phyloP scores from a whole-genome alignment of 2,113 vertebrate genomes.

The Mormyrus iriodes region DNA sequence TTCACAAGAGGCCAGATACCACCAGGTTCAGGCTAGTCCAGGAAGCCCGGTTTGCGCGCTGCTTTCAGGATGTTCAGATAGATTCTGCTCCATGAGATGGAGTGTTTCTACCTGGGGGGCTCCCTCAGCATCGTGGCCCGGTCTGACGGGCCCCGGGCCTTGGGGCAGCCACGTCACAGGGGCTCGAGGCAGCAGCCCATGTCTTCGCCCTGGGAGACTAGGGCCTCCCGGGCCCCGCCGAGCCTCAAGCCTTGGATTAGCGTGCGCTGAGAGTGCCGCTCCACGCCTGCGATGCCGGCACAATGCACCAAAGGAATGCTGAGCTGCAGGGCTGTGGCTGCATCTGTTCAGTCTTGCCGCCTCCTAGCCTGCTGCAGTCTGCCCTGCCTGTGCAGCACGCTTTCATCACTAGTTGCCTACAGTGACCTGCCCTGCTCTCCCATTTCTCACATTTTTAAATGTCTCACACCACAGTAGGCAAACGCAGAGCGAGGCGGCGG shows the following conservation, averaged over 20 bases:
- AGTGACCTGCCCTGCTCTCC: neutral
- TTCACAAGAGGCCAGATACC: neutral
- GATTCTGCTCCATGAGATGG: neutral
- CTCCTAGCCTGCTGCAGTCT: neutral
- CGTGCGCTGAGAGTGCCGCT: neutral
- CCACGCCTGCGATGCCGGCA: neutral
- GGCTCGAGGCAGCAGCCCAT: too few species aligned
- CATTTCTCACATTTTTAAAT: neutral
- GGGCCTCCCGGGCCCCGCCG: neutral
- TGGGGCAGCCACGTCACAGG: neutral
- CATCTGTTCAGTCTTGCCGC: constrained; percentile 26
- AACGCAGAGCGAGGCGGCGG: neutral
- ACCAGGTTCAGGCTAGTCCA: neutral
- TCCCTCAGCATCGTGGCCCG: neutral
- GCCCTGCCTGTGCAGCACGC: neutral
- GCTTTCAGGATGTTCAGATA: neutral
- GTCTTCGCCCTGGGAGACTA: too few species aligned
- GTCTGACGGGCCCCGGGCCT: neutral
- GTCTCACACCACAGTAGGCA: neutral
- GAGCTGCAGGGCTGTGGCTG: neutral
- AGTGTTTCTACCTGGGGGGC: neutral
- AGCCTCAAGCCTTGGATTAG: constrained; percentile 19
- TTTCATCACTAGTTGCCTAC: neutral
- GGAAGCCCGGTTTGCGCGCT: neutral
- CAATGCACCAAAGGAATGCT: constrained; percentile 12